A percentile compares a stretch with the other conserved stretches of the same genome.
These are phyloP conservation scores for Lagorchestes hirsutus DNA, from an alignment of 2,797 vertebrate genomes.

Conservation along the genomic window DNA sequence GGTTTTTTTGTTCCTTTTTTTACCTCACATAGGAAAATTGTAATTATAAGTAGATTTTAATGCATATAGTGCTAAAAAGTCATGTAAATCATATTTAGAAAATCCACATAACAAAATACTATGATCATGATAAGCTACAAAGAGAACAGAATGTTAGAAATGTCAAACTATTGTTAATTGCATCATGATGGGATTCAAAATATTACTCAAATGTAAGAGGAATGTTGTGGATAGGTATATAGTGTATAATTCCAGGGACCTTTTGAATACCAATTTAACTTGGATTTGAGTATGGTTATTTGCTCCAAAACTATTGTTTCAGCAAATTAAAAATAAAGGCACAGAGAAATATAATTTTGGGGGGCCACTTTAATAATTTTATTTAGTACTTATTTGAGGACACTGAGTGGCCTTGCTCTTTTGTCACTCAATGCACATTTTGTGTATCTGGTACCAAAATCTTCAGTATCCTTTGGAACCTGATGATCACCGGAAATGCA, in stretches of 20 bases:
- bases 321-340: background rate
- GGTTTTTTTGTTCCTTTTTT: background rate
- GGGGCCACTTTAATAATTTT: background rate
- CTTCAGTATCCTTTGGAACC: background rate
- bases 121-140: background rate
- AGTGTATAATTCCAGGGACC: no score
- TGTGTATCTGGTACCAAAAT: background rate
- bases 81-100: background rate
- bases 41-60: background rate
- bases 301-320: background rate
- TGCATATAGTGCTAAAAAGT: background rate
- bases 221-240: background rate
- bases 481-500: background rate
- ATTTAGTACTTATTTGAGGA: slow-evolving; percentile 28
- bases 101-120: slow-evolving; percentile 21
- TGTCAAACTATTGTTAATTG: background rate
- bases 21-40: background rate
- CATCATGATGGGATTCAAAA: slow-evolving; percentile 5
- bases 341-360: background rate
- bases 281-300: background rate
- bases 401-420: background rate
- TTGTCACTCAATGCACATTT: background rate
- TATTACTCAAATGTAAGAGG: background rate
- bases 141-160: background rate
- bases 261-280: background rate